phyloP scores from a whole-genome alignment of 2,797 vertebrate species.

The Gadopsis marmoratus region DNA sequence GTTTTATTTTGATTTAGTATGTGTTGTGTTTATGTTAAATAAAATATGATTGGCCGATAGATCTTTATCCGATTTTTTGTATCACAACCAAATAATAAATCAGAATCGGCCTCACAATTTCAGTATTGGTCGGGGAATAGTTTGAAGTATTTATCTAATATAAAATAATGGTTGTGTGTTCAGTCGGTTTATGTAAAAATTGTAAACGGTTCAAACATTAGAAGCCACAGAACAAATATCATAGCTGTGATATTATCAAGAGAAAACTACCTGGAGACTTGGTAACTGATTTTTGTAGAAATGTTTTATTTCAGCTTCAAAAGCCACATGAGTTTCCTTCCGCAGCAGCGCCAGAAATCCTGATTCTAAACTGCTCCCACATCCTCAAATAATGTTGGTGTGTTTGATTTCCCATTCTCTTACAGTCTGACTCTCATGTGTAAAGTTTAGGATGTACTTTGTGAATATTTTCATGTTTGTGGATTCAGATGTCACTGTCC shows the following conservation, averaged over 20 bases:
- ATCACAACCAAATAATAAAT: neutral
- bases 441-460: constrained; percentile 35
- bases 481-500: constrained; percentile 3
- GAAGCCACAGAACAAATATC: constrained; percentile 17
- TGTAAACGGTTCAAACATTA: neutral
- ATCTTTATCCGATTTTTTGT: neutral
- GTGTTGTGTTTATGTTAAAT: neutral
- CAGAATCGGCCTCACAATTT: neutral
- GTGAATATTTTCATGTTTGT: constrained; percentile 24
- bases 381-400: constrained; percentile 10
- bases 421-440: constrained; percentile 20
- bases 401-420: constrained; percentile 31
- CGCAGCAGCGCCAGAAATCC: constrained; percentile 15
- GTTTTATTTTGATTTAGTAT: neutral
- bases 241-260: constrained; percentile 11
- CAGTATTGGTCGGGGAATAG: too few species aligned
- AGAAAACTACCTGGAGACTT: constrained; percentile 13
- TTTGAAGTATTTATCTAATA: neutral
- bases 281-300: constrained; percentile 20
- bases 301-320: constrained; percentile 22
- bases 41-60: neutral
- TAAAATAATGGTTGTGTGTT: neutral
- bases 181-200: neutral
- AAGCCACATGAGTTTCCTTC: constrained; percentile 26
- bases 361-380: constrained; percentile 30